A percentile compares a stretch with the other conserved stretches of the same genome.
Evolutionary conservation across 2,113 vertebrate genomes (phyloP).

Genomic region (Sigmodon hispidus): DNA sequence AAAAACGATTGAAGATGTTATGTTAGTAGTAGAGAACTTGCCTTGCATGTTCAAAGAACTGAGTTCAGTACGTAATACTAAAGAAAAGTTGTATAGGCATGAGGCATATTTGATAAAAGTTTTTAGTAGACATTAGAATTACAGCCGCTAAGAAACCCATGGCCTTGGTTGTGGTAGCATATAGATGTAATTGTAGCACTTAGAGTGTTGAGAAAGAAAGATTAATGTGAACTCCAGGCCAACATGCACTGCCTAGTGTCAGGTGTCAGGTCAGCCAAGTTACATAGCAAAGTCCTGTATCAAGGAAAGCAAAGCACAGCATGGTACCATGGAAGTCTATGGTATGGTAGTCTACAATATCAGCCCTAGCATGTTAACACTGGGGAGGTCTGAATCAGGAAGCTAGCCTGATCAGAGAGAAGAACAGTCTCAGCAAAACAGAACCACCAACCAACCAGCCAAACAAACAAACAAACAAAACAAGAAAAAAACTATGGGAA

Average conservation of each 20-base stretch:
- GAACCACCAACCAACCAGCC: background rate
- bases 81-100: background rate
- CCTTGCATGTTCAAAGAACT: background rate
- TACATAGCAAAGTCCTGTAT: background rate
- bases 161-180: background rate
- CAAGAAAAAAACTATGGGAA: background rate
- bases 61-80: background rate
- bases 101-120: background rate
- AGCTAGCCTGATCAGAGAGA: background rate
- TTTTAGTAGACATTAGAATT: background rate
- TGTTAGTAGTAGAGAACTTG: background rate
- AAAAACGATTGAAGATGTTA: background rate
- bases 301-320: background rate
- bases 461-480: background rate
- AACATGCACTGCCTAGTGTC: background rate
- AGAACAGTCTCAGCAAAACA: background rate
- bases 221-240: background rate
- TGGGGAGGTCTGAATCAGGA: background rate
- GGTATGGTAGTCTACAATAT: background rate
- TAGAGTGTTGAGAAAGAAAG: background rate
- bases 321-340: background rate
- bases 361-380: background rate
- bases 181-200: background rate
- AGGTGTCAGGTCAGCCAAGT: background rate
- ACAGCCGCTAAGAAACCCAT: background rate